Conservation (phyloP, 2,888 invertebrate species). For the Tinea pellionella region DNA sequence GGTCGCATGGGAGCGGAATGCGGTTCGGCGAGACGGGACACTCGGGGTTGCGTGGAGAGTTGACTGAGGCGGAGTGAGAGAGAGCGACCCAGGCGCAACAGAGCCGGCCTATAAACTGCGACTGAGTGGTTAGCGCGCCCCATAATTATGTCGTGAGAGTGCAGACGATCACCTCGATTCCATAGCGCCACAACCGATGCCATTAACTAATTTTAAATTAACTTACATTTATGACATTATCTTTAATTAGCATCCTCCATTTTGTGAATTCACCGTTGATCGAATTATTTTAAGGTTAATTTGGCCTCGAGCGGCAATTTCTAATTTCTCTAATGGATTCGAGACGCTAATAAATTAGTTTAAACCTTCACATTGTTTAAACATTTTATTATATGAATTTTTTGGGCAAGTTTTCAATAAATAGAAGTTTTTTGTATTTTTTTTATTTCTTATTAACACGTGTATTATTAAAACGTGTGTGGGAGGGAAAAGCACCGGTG, state of each 20-base stretch:
- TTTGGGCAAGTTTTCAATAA: too few species aligned
- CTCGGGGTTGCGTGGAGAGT: constrained; percentile 19
- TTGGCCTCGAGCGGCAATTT: too few species aligned
- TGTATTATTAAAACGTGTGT: not conserved
- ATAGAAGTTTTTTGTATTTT: too few species aligned
- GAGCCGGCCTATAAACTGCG: constrained; percentile 54
- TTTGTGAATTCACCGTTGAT: not conserved
- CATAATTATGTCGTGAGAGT: constrained; percentile 48
- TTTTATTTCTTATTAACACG: not conserved
- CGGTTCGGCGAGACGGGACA: constrained; percentile 43
- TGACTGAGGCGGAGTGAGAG: constrained; percentile 22
- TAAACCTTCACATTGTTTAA: too few species aligned
- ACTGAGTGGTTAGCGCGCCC: constrained; percentile 28
- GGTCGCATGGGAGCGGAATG: constrained; percentile 69
- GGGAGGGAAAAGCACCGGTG: not conserved
- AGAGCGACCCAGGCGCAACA: constrained; percentile 28
- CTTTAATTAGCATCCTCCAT: not conserved
- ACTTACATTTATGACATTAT: not conserved
- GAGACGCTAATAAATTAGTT: too few species aligned
- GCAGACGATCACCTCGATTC: constrained; percentile 49
- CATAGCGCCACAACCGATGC: constrained; percentile 29
- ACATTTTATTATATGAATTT: too few species aligned
- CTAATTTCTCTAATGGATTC: not conserved
- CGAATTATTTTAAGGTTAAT: not conserved
- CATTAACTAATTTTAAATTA: not conserved